Conservation (phyloP, 1,140 invertebrate genomes). For the Meloidogyne floridensis region DNA sequence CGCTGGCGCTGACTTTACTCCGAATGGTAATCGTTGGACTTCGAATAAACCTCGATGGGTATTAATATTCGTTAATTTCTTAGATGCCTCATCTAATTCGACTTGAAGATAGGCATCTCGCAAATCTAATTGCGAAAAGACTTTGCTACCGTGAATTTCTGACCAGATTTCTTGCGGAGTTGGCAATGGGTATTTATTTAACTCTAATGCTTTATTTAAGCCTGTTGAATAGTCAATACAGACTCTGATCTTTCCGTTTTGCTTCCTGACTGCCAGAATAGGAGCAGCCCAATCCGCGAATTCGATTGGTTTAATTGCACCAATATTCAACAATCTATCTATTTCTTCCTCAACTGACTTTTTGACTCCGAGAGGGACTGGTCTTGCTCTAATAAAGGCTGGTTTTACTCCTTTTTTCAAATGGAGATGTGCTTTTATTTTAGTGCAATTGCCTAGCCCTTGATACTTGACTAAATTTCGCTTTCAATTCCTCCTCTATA, state of each 20-base stretch:
- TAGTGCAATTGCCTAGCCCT: slow-evolving; percentile 32
- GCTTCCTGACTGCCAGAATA: slow-evolving; percentile 65
- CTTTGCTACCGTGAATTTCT: slow-evolving; percentile 1
- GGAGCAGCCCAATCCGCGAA: slow-evolving; percentile 67
- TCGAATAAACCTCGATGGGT: slow-evolving; percentile 21
- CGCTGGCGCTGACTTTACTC: slow-evolving; percentile 38
- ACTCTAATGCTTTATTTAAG: not conserved
- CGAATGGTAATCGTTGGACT: slow-evolving; percentile 38
- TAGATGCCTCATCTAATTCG: slow-evolving; percentile 37
- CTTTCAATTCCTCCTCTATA: too few species aligned
- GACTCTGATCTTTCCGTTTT: slow-evolving; percentile 61
- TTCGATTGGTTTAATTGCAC: slow-evolving; percentile 55
- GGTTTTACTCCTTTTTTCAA: slow-evolving; percentile 38
- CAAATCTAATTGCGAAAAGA: slow-evolving; percentile 46
- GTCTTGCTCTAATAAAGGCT: slow-evolving; percentile 47
- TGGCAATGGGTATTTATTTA: too few species aligned
- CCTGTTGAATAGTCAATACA: slow-evolving; percentile 59
- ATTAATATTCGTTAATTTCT: slow-evolving; percentile 37
- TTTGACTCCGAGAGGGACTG: slow-evolving; percentile 51
- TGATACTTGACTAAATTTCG: not conserved
- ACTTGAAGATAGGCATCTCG: slow-evolving; percentile 47
- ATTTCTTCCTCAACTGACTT: slow-evolving; percentile 58
- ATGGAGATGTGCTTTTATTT: slow-evolving; percentile 32
- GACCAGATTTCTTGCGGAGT: slow-evolving; percentile 14
- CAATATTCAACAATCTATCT: slow-evolving; percentile 40